Base-by-base conservation (phyloP, 1,140 invertebrate genomes). In the Orius insidiosus region DNA sequence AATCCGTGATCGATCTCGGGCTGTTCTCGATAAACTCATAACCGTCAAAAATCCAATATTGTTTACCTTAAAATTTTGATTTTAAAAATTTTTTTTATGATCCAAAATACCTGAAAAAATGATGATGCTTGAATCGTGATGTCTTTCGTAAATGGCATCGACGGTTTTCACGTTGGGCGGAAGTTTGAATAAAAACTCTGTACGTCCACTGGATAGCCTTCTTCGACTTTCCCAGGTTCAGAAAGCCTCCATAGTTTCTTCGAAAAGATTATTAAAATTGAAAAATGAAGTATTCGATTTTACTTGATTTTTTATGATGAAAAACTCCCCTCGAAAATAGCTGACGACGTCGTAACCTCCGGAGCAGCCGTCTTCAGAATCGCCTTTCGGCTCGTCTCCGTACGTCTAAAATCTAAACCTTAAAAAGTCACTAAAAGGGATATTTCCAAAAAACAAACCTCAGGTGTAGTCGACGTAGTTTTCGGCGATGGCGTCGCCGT, bases 141-240 rank as follows among this genome's bases (percentile, higher is more conserved):
- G 54, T 50, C 74, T 68, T 62, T 87, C 74, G 56, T 84, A 87
- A 10, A 77, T 74, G 7, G 83, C 81, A 61, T 83, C 78, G 13
- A 87, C 70, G 51, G 66, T 64, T 19, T 62, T 64, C 2, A 84
- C 55, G 33, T 67, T 49, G 13, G 62, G 48, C 0, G 82, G 81
- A 13, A 80, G 58, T 7, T 65, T 61, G 30, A 59, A 59, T 59
- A 80, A 80, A 52, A 80, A 63, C 70, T 63, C 34, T 63, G 59
- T 46, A 78, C 65, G 14, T 54, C 58, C 7, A 68, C 61, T 11
- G 78, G 78, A 59, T 76, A 80, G n/a, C 70, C 71, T n/a, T 60
- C 46, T 15, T 63, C 55, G n/a, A 75, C 57, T 14, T 56, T 52
- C 33, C 68, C 63, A 33, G 65, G 63, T 5, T 67, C 59, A 6